Percentiles rank a stretch among this genome's conserved stretches.
These are phyloP conservation scores for Diplolepis rosae DNA, from an alignment of 2,888 invertebrate species.

Conservation along the genomic window DNA sequence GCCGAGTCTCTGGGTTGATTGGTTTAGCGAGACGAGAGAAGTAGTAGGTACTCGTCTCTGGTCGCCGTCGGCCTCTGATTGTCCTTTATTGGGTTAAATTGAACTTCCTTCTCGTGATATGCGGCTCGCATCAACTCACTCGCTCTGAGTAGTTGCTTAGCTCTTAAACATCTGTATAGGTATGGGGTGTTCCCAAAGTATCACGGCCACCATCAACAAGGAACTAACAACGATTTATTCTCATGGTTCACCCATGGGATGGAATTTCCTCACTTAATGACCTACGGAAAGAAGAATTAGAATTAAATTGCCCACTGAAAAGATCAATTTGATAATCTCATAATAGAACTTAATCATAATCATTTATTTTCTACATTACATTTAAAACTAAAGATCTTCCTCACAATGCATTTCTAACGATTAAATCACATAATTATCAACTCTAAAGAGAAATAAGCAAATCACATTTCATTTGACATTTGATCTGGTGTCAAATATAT, in stretches of 20 bases:
- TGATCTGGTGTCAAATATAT: no score
- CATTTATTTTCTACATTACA: conserved; percentile 12
- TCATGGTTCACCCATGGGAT: background rate
- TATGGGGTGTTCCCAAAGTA: conserved; percentile 71
- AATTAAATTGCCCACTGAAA: background rate
- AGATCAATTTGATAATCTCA: conserved; percentile 13
- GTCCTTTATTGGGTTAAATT: conserved; percentile 75
- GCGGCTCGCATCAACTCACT: conserved; percentile 73
- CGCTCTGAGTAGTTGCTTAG: conserved; percentile 70
- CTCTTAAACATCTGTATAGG: conserved; percentile 72
- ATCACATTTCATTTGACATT: conserved; percentile 13
- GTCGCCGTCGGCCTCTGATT: conserved; percentile 73
- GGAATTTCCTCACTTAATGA: background rate
- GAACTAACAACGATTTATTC: conserved; percentile 11
- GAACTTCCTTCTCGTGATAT: conserved; percentile 74
- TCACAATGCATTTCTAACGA: conserved; percentile 20
- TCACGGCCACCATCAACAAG: conserved; percentile 43
- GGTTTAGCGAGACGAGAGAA: conserved; percentile 63
- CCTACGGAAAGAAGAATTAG: conserved; percentile 14
- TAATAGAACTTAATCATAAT: conserved; percentile 15
- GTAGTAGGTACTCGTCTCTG: no score
- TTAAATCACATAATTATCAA: background rate
- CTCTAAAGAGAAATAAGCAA: conserved; percentile 5
- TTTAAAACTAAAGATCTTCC: conserved; percentile 16
- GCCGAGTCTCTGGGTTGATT: conserved; percentile 60